phyloP scores from a whole-genome alignment of 2,797 vertebrate species.

The Otolemur crassicaudatus region DNA sequence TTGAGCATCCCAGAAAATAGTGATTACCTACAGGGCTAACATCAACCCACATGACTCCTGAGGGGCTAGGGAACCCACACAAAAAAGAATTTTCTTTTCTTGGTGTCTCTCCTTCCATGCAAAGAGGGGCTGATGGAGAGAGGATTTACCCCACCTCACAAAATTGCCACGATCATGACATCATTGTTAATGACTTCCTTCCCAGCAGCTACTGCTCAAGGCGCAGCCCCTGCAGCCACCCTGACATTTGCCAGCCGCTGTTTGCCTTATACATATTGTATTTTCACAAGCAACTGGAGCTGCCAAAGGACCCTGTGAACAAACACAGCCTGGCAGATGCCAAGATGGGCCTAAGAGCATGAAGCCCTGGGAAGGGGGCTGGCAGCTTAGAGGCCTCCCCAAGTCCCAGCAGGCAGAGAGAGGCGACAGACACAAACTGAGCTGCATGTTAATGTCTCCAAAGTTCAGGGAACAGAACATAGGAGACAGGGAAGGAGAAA shows the following conservation, averaged over 20 bases:
- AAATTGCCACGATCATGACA: background rate
- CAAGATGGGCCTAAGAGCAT: background rate
- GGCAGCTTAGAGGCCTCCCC: background rate
- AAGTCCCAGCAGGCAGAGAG: background rate
- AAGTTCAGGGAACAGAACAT: constrained; percentile 50
- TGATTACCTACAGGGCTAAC: background rate
- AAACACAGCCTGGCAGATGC: constrained; percentile 55
- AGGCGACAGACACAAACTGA: background rate
- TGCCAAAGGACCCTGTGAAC: constrained; percentile 50
- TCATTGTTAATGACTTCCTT: background rate
- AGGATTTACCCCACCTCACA: background rate
- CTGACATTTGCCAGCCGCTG: constrained; percentile 33
- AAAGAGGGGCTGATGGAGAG: background rate
- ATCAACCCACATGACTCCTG: background rate
- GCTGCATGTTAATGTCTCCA: constrained; percentile 37
- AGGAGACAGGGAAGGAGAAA: background rate
- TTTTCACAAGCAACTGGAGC: constrained; percentile 63
- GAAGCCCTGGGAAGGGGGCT: background rate
- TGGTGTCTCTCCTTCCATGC: background rate
- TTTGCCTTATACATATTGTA: constrained; percentile 55
- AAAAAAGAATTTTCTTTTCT: background rate
- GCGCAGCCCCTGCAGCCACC: background rate
- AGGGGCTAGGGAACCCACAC: background rate
- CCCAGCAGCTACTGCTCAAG: too few species aligned
- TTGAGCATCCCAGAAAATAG: background rate